Conservation (phyloP, 2,797 vertebrate genomes). For the Sandelia bainsii region DNA sequence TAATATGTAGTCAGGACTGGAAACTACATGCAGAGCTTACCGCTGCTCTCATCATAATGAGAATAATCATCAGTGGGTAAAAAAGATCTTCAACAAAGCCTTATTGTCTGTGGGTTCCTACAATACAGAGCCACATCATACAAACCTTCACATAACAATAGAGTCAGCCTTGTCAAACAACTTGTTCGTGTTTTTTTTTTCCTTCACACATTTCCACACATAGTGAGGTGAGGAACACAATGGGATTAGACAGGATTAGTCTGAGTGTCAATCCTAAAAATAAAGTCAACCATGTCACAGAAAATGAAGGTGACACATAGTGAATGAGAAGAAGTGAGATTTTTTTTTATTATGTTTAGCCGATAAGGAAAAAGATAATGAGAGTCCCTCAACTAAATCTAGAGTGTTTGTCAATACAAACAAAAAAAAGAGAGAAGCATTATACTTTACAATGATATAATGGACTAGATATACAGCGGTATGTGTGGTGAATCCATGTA, state of each 20-base stretch:
- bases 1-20: slow-evolving; percentile 46
- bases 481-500: no score
- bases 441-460: not conserved
- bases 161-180: slow-evolving; percentile 24
- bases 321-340: not conserved
- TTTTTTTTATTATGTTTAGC: slow-evolving; percentile 10
- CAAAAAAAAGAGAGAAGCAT: not conserved
- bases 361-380: not conserved
- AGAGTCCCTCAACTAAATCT: not conserved
- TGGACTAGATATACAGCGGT: not conserved
- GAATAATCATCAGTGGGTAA: slow-evolving; percentile 46
- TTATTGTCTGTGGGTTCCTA: slow-evolving; percentile 49
- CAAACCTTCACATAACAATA: slow-evolving; percentile 40
- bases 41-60: slow-evolving; percentile 45
- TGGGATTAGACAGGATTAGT: slow-evolving; percentile 57
- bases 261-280: slow-evolving; percentile 30
- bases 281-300: slow-evolving; percentile 27
- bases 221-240: slow-evolving; percentile 38
- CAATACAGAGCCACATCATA: not conserved
- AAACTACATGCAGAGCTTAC: slow-evolving; percentile 45
- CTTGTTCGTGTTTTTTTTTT: not conserved
- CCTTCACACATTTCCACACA: slow-evolving; percentile 26
- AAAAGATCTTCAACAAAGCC: slow-evolving; percentile 45
- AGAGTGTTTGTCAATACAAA: not conserved
- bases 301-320: slow-evolving; percentile 9